Conservation (phyloP, 2,797 vertebrate genomes). For the Phataginus tricuspis region DNA sequence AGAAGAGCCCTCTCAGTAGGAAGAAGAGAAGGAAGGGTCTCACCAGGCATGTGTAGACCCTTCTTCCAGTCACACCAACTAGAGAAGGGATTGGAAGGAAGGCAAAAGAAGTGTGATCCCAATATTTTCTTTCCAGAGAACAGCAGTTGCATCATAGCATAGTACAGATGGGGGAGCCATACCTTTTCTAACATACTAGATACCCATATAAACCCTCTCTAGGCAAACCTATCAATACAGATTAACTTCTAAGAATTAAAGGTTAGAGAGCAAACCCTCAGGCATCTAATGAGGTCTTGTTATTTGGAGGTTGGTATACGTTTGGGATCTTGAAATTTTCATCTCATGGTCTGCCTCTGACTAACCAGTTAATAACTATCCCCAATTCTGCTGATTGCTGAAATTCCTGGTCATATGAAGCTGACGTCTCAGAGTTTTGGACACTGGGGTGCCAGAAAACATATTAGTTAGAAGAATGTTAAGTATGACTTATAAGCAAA, state of each 20-base stretch:
- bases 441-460: neutral
- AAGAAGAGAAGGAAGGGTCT: neutral
- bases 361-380: neutral
- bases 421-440: neutral
- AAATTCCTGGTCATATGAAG: neutral
- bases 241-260: neutral
- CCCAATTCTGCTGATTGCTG: neutral
- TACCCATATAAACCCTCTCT: neutral
- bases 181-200: neutral
- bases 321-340: neutral
- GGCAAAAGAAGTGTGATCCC: too few species aligned
- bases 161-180: neutral
- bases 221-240: neutral
- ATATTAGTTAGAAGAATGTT: neutral
- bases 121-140: neutral
- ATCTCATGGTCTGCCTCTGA: neutral
- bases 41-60: neutral
- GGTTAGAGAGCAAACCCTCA: neutral
- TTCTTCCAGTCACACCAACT: neutral
- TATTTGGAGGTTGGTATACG: neutral
- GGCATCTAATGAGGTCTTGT: neutral
- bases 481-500: conserved; percentile 20
- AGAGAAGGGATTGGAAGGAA: neutral
- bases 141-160: neutral
- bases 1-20: neutral